Base-by-base conservation (phyloP, 2,113 vertebrate species). In the Calyptommatus sinebrachiatus region DNA sequence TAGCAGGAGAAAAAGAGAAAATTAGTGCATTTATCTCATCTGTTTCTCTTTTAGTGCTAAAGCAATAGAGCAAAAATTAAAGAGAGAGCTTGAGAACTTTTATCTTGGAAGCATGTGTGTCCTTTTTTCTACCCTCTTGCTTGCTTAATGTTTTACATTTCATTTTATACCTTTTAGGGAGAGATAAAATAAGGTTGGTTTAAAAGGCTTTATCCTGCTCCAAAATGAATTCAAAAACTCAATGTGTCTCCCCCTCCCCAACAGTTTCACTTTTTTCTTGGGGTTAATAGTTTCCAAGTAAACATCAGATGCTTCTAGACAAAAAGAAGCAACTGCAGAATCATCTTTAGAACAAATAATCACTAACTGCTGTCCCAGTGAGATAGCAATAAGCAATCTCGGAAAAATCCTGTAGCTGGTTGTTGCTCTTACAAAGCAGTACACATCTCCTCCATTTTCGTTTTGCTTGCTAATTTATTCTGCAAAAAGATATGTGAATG, bases 111-210 rank as follows among this genome's bases (percentile, higher is more conserved):
- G 67, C 4, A 68, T 3, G 22, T 81, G 83, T 82, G 66, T 85
- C 66, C 89, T 57, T 57, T 57, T 5, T 31, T 69, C 72, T 46
- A 62, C 45, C 60, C 50, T 29, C 53, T 26, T 35, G 18, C 20
- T 76, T 77, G 75, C n/a, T 82, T 69, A 88, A 86, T 78, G 22
- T 75, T 80, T n/a, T 60, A 77, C 24, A 46, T 69, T 89, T 87
- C 66, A 85, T 88, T 89, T 88, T 88, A 89, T 86, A 88, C 87
- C 73, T 67, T 41, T 45, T 57, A 71, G 28, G 76, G 77, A 75
- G 45, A 21, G 8, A 79, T 83, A 50, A 50, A 50, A 83, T 79
- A 48, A 72, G 81, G 31, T 73, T 88, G 78, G 26, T 63, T 65
- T 80, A 61, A 68, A 76, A 41, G 1, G 18, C n/a, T 28, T 12